phyloP scores from a whole-genome alignment of 2,797 vertebrate genomes.

The Hybognathus amarus region DNA sequence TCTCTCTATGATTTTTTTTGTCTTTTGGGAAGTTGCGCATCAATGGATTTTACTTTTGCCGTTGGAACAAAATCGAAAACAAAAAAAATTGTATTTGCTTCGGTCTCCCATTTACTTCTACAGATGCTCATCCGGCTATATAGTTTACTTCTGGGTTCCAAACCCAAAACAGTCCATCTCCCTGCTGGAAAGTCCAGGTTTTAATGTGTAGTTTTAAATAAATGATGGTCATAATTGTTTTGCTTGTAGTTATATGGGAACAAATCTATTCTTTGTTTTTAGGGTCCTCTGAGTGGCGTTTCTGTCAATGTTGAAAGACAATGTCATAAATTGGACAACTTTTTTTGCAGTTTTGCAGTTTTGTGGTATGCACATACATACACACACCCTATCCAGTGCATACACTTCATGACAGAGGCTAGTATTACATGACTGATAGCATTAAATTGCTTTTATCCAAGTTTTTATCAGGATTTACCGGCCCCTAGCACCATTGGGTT shows the following conservation, averaged over 20 bases:
- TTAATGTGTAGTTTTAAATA: background rate
- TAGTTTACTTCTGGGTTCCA: background rate
- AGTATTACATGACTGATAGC: slow-evolving; percentile 80
- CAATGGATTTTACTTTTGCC: background rate
- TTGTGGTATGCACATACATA: slow-evolving; percentile 9
- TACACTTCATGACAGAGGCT: slow-evolving; percentile 74
- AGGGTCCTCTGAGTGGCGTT: background rate
- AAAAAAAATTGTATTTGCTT: background rate
- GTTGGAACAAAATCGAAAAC: background rate
- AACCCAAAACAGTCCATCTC: background rate
- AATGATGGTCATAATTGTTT: background rate
- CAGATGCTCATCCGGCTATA: background rate
- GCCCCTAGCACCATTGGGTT: slow-evolving; percentile 73
- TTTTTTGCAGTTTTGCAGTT: slow-evolving; percentile 11
- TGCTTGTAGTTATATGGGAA: background rate
- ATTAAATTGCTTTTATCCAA: slow-evolving; percentile 85
- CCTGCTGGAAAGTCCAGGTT: background rate
- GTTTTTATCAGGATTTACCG: slow-evolving; percentile 84
- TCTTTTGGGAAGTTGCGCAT: background rate
- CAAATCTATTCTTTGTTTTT: background rate
- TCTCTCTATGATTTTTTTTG: background rate
- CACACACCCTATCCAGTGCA: slow-evolving; percentile 55
- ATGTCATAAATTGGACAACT: background rate
- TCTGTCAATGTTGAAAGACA: background rate
- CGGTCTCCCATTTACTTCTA: background rate